phyloP scores from a whole-genome alignment of 2,888 invertebrate species.

The Drosophila imparisetae region DNA sequence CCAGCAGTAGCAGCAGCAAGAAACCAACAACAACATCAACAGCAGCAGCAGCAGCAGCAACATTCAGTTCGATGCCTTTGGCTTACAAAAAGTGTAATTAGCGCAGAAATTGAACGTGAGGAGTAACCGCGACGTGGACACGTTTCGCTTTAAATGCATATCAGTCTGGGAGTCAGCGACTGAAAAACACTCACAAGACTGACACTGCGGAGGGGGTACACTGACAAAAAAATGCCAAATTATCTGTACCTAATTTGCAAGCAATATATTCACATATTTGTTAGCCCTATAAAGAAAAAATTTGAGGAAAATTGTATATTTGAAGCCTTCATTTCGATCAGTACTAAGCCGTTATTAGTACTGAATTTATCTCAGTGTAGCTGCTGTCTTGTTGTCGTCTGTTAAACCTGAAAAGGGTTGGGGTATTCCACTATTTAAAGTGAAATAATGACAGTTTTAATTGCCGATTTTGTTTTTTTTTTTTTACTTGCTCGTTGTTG shows the following conservation, averaged over 20 bases:
- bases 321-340: neutral
- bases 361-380: neutral
- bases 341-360: neutral
- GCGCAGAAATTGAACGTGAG: conserved; percentile 80
- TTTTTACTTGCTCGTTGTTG: conserved; percentile 48
- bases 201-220: neutral
- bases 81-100: conserved; percentile 83
- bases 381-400: conserved; percentile 26
- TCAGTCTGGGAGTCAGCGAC: conserved; percentile 58
- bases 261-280: neutral
- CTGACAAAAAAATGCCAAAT: neutral
- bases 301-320: neutral
- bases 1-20: conserved; percentile 18
- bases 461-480: conserved; percentile 61
- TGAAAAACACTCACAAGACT: conserved; percentile 17
- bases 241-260: neutral
- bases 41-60: neutral
- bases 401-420: conserved; percentile 11
- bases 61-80: conserved; percentile 54
- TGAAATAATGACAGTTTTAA: conserved; percentile 80
- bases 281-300: neutral
- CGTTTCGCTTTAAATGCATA: conserved; percentile 80
- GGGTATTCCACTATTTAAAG: conserved; percentile 63
- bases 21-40: conserved; percentile 9
- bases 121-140: conserved; percentile 65